phyloP scores from a whole-genome alignment of 2,797 vertebrate species.

The Pteronotus mesoamericanus region DNA sequence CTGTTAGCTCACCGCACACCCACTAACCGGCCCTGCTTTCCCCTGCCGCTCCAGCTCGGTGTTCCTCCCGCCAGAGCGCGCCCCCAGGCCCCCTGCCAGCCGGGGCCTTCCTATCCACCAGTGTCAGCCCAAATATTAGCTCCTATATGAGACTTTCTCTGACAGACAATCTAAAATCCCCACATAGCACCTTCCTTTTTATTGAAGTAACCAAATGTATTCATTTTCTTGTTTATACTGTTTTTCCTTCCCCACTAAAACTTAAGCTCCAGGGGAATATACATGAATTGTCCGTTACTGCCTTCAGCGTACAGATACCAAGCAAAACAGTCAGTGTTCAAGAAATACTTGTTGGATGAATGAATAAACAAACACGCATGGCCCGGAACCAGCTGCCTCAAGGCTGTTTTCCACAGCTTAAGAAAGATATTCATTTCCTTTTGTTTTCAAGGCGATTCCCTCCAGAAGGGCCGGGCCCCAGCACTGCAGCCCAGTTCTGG shows the following conservation, averaged over 20 bases:
- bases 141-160: not conserved
- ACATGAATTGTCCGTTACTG: not conserved
- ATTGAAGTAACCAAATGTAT: not conserved
- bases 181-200: not conserved
- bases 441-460: not conserved
- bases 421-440: not conserved
- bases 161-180: conserved; percentile 3
- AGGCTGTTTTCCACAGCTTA: not conserved
- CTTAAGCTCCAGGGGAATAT: not conserved
- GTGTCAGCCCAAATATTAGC: not conserved
- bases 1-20: not conserved
- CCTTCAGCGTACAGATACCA: not conserved
- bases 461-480: not conserved
- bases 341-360: conserved; percentile 1
- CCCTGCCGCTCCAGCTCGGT: not conserved
- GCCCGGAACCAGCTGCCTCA: not conserved
- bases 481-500: not conserved
- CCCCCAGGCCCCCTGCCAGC: not conserved
- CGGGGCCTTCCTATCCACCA: not conserved
- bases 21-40: not conserved
- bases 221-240: not conserved
- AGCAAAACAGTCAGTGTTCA: not conserved
- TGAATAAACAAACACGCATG: not conserved
- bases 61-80: not conserved
- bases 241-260: conserved; percentile 14